Evolutionary conservation across 1,140 invertebrate genomes (phyloP), one percentile per base, ranked within the genome.

Genomic region (Homarus americanus): DNA sequence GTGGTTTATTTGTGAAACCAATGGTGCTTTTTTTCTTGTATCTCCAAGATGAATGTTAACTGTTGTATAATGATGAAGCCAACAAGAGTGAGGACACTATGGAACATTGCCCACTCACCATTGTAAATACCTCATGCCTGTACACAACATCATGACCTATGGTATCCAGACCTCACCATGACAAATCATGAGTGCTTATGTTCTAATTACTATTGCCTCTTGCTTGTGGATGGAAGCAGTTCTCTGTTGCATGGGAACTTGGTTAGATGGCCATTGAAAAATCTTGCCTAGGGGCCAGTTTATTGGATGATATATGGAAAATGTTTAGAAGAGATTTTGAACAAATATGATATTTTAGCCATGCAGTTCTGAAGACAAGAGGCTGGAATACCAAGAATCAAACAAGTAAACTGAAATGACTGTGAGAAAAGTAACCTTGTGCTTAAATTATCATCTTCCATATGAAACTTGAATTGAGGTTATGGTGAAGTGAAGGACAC

Each of bases 1-100:
- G 89, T 91, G 89, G 89, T 91, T 91, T 91, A 91, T 91, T 91
- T 91, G 82, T 91, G 89, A 91, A 91, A 91, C 89, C 83, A 91
- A 91, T 91, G 89, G 89, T 91, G 89, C 89, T 91, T 91, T 91
- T 91, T 91, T 91, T 91, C 83, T 90, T 83, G 32, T 83, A 73
- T 86, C 78, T 79, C 82, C 49, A 84, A 91, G 80, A 83, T 84
- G 69, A 91, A 84, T 84, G 82, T 91, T 91, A 84, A 91, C 75
- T 91, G 88, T 91, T 91, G 75, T 44, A 91, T 84, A 84, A 66
- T 91, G 88, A 75, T 53, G 28, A 84, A 91, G 88, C 82, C 32
- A 75, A 72, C 44, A n/a, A 73, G 79, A 89, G 87, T 89, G 87
- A 58, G 76, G 86, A 87, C 36, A 79, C 75, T 41, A 49, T 44